Percentiles rank a stretch among this genome's conserved stretches.
Evolutionary conservation across 2,113 vertebrate genomes (phyloP).

Genomic region (Melozone crissalis): DNA sequence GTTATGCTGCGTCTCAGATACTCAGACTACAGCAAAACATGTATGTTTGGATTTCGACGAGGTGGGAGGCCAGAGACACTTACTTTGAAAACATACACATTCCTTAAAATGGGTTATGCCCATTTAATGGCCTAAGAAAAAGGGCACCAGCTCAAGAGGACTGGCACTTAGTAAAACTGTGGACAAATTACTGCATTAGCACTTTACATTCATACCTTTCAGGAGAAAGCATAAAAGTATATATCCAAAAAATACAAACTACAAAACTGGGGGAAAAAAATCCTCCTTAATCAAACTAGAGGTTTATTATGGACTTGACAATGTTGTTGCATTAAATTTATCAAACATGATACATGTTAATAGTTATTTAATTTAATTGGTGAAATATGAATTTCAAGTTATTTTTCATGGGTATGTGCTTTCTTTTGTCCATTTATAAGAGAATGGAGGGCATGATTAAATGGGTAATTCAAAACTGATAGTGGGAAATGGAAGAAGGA

Average conservation of each 20-base stretch:
- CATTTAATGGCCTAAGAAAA: conserved; percentile 54
- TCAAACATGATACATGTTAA: not conserved
- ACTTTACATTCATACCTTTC: conserved; percentile 7
- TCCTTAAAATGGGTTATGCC: conserved; percentile 58
- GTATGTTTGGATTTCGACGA: conserved; percentile 7
- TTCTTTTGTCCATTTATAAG: not conserved
- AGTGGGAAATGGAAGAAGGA: not conserved
- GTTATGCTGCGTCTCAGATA: conserved; percentile 10
- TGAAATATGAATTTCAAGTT: not conserved
- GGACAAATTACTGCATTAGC: conserved; percentile 60
- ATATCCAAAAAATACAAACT: not conserved
- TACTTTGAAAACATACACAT: conserved; percentile 73
- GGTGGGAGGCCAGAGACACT: conserved; percentile 68
- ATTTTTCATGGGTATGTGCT: not conserved
- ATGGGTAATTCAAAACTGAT: not conserved
- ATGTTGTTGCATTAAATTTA: not conserved
- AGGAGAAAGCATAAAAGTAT: conserved; percentile 20
- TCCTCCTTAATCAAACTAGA: not conserved
- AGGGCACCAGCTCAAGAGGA: conserved; percentile 30
- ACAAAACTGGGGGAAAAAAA: not conserved
- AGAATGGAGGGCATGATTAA: not conserved
- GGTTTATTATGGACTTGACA: not conserved
- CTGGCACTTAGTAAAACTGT: conserved; percentile 44
- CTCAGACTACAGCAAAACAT: conserved; percentile 23
- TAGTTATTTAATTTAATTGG: not conserved